Conservation (phyloP, 2,888 invertebrate genomes). For the Pandemis corylana region DNA sequence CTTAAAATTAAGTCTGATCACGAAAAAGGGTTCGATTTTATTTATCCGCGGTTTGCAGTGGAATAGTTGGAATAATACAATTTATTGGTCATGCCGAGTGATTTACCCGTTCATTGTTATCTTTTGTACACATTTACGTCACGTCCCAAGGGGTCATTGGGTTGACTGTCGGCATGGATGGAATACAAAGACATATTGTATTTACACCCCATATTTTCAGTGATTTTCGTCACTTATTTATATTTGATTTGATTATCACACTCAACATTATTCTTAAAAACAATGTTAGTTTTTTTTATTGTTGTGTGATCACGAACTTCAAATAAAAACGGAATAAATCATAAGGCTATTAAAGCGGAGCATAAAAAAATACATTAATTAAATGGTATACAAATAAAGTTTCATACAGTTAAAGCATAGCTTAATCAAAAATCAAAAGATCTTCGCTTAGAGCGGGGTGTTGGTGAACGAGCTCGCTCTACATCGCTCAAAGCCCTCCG, state of each 20-base stretch:
- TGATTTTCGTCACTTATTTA: background rate
- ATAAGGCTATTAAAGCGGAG: background rate
- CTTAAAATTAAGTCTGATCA: too few relatives aligned
- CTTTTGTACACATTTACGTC: constrained; percentile 38
- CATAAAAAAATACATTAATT: background rate
- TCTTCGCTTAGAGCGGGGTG: constrained; percentile 2
- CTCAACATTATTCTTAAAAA: background rate
- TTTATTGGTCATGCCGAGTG: constrained; percentile 21
- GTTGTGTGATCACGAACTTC: too few relatives aligned
- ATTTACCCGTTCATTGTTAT: constrained; percentile 40
- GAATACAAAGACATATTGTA: constrained; percentile 19
- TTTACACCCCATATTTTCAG: background rate
- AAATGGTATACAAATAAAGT: background rate
- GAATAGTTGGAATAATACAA: constrained; percentile 33
- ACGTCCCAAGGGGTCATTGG: constrained; percentile 34
- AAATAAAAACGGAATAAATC: background rate
- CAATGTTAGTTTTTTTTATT: too few relatives aligned
- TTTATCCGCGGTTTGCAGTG: background rate
- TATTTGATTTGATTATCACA: background rate
- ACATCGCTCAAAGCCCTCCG: constrained; percentile 1
- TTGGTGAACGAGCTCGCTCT: constrained; percentile 26
- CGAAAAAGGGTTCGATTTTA: constrained; percentile 5
- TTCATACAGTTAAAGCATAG: constrained; percentile 12
- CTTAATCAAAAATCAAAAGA: constrained; percentile 6
- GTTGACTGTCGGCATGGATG: constrained; percentile 19